Conservation (phyloP, 2,113 vertebrate species). For the Jaculus jaculus region DNA sequence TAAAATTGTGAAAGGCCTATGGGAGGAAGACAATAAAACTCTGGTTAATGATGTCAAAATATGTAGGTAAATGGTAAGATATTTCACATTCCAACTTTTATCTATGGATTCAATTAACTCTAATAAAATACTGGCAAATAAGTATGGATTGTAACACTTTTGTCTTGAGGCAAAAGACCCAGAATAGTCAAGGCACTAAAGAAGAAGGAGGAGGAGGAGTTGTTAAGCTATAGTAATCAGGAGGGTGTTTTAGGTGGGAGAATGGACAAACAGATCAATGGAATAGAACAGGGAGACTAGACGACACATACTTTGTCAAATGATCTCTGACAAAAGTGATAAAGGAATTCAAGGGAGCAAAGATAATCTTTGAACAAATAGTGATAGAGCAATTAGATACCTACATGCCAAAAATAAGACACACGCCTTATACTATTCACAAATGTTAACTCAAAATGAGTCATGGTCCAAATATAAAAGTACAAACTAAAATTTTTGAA, state of each 20-base stretch:
- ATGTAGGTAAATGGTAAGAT: not conserved
- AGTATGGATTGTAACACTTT: conserved; percentile 21
- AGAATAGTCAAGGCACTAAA: not conserved
- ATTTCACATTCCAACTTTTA: not conserved
- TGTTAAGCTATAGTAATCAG: not conserved
- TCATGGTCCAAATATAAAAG: not conserved
- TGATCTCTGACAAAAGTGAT: not conserved
- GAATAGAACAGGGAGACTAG: not conserved
- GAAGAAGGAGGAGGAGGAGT: not conserved
- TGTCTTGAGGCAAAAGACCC: not conserved
- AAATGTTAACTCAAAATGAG: conserved; percentile 20
- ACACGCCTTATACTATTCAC: not conserved
- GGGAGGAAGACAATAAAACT: not conserved
- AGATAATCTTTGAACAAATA: not conserved
- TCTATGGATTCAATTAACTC: not conserved
- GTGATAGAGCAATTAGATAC: not conserved
- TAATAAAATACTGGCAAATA: not conserved
- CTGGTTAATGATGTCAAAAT: not conserved
- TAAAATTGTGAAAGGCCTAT: not conserved
- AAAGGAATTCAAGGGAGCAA: not conserved
- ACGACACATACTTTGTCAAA: not conserved
- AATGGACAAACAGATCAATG: not conserved
- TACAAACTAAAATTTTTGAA: conserved; percentile 1
- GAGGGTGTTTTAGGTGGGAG: not conserved
- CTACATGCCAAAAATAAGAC: not conserved